A percentile compares a stretch with the other conserved stretches of the same genome.
These are phyloP conservation scores for Anthopleura xanthogrammica DNA, from an alignment of 92 coral and sea anemone genomes.

Conservation along the genomic window DNA sequence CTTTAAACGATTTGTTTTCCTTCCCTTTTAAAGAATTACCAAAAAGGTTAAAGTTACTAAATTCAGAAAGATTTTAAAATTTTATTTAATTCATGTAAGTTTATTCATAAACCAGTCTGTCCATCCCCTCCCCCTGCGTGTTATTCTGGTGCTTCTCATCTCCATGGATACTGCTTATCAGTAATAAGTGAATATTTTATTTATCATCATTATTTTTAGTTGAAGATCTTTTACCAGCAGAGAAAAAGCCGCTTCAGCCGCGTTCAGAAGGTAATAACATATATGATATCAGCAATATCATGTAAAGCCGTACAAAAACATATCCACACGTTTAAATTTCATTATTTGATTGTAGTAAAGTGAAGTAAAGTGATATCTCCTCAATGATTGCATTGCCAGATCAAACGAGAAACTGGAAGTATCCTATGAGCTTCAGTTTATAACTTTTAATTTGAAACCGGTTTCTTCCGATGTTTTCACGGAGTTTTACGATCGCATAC, in stretches of 20 bases:
- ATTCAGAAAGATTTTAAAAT: not conserved
- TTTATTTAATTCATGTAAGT: not conserved
- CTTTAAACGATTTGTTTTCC: not conserved
- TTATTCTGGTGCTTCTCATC: not conserved
- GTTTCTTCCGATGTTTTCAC: no score
- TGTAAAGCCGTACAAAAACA: no score
- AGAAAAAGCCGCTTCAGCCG: constrained; percentile 18
- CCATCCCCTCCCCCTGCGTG: constrained; percentile 3
- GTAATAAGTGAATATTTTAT: not conserved
- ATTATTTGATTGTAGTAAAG: no score
- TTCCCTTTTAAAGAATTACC: not conserved
- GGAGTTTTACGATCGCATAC: no score
- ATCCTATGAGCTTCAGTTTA: no score
- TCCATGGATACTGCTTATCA: not conserved
- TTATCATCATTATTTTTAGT: not conserved
- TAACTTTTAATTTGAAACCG: no score
- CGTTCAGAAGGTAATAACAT: constrained; percentile 23
- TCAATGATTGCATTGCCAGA: no score
- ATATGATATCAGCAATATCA: no score
- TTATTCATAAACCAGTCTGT: not conserved
- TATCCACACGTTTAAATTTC: no score
- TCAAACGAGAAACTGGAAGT: no score
- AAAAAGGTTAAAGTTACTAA: not conserved
- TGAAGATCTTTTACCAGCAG: constrained; percentile 29
- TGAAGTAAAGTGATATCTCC: no score